These are phyloP conservation scores for Catocala nupta DNA, from an alignment of 2,888 invertebrate genomes.

Conservation along the genomic window DNA sequence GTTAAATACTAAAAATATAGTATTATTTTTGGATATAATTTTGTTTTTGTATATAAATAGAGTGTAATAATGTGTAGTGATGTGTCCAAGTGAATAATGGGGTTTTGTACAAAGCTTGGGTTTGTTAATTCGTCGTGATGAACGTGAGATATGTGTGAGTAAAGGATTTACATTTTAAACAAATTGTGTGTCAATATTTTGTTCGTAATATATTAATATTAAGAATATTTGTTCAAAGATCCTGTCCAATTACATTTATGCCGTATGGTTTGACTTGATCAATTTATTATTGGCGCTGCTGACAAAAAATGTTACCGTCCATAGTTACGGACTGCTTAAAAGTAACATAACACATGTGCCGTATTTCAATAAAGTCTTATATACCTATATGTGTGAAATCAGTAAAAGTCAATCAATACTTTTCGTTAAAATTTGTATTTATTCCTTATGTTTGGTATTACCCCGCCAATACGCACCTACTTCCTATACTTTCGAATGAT, in stretches of 20 bases:
- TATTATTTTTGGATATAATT: slow-evolving; percentile 42
- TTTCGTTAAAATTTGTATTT: no score
- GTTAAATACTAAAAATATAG: slow-evolving; percentile 27
- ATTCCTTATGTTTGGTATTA: no score
- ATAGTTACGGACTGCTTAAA: no score
- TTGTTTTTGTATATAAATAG: slow-evolving; percentile 25
- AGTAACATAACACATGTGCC: no score
- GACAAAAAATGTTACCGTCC: neutral
- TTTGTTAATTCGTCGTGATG: slow-evolving; percentile 77
- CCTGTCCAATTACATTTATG: neutral
- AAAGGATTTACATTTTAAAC: slow-evolving; percentile 17
- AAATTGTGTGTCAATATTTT: slow-evolving; percentile 9
- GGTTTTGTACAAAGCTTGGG: slow-evolving; percentile 58
- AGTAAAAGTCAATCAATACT: no score
- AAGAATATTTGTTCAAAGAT: neutral
- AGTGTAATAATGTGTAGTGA: slow-evolving; percentile 36
- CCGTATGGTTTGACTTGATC: neutral
- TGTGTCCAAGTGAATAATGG: slow-evolving; percentile 68
- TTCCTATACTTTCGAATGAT: no score
- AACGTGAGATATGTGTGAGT: slow-evolving; percentile 73
- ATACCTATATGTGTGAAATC: no score
- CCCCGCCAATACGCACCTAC: no score
- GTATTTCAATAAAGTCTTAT: no score
- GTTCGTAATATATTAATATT: neutral
- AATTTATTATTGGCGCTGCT: neutral